A percentile compares a stretch with the other conserved stretches of the same genome.
Conservation (phyloP, 2,113 vertebrate genomes). For the Eubucco bourcierii region DNA sequence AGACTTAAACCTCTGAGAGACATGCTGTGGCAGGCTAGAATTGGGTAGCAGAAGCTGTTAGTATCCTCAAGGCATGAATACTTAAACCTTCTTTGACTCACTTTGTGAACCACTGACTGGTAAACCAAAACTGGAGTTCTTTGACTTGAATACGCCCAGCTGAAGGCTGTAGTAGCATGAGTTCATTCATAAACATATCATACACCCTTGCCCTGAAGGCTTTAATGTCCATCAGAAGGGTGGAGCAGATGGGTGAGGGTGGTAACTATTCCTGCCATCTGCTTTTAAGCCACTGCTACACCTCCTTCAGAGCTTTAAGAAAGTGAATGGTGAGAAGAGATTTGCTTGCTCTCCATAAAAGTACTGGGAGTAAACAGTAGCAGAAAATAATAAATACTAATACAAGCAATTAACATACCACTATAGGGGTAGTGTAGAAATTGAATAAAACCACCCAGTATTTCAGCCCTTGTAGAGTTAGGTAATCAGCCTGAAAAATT, state of each 20-base stretch:
- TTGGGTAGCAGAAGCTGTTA: neutral
- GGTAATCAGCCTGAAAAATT: neutral
- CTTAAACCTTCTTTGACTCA: neutral
- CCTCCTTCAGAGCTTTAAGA: neutral
- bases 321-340: neutral
- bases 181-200: neutral
- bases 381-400: neutral
- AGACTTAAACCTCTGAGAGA: neutral
- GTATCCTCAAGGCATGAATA: neutral
- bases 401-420: neutral
- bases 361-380: neutral
- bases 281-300: neutral
- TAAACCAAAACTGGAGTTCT: conserved; percentile 27
- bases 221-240: neutral
- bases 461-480: neutral
- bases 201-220: neutral
- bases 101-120: neutral
- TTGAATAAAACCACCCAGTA: neutral
- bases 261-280: conserved; percentile 1
- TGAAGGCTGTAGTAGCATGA: neutral
- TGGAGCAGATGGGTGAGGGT: conserved; percentile 14
- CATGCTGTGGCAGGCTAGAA: conserved; percentile 8
- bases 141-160: neutral
- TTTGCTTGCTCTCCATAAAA: neutral
- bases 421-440: neutral